Conservation (phyloP, 1,140 invertebrate genomes). For the Atta colombica region DNA sequence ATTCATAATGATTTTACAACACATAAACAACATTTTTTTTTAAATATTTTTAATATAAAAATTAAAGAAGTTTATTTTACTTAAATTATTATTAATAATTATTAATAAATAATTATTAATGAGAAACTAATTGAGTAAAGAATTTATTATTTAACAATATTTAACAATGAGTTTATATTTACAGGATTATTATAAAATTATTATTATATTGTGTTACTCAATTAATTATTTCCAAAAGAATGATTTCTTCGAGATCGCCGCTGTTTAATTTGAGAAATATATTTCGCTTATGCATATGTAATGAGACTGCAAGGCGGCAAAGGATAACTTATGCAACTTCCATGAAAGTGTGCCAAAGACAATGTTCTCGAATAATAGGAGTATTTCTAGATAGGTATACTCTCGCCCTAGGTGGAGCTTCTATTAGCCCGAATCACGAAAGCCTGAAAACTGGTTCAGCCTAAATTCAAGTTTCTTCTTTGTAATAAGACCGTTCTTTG, state of each 20-base stretch:
- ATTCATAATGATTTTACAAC: too few relatives aligned
- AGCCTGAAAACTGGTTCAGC: slow-evolving; percentile 34
- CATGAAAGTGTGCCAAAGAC: slow-evolving; percentile 52
- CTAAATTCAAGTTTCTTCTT: slow-evolving; percentile 8
- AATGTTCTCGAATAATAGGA: slow-evolving; percentile 27
- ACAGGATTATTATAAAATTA: background rate
- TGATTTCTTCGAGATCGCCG: background rate
- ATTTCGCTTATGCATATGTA: background rate
- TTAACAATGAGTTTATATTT: background rate
- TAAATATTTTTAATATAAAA: background rate
- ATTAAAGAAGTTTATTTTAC: background rate
- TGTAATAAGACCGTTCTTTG: background rate
- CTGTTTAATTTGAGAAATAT: background rate
- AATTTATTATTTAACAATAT: background rate
- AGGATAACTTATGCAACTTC: slow-evolving; percentile 16
- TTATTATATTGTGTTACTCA: background rate
- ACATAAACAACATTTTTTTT: too few relatives aligned
- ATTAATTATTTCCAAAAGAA: background rate
- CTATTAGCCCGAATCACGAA: slow-evolving; percentile 50
- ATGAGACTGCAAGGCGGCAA: background rate
- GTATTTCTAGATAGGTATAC: slow-evolving; percentile 15
- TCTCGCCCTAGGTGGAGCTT: slow-evolving; percentile 37
- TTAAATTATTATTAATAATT: too few relatives aligned
- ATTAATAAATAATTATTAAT: too few relatives aligned
- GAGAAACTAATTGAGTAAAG: background rate